Evolutionary conservation across 2,113 vertebrate genomes (phyloP), one percentile per base, ranked within the genome.

Genomic region (Jaculus jaculus): DNA sequence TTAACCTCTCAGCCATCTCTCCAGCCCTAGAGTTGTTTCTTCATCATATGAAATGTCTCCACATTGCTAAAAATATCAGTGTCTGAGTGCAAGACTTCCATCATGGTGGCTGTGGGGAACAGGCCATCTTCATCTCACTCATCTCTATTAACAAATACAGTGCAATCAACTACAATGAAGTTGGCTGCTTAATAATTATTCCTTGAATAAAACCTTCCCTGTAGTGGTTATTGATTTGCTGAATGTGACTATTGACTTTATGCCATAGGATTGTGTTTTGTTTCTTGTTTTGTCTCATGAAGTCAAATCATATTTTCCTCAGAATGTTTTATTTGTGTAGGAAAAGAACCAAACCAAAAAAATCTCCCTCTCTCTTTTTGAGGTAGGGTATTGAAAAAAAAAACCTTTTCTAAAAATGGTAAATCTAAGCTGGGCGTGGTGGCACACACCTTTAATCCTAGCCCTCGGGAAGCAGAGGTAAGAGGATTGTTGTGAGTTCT

Each of bases 291-390:
- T 69, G 32, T 89, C 30, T 88, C 20, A 47, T 21, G 66, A 65
- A 90, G 17, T 71, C 15, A 89, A 93, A 90, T n/a, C 7, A 32
- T 24, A 84, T 89, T 85, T 84, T 78, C 89, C 79, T 90, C 58
- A 69, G 42, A 18, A 63, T 87, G 42, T 86, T 95, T 93, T 72
- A 32, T 74, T 82, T 94, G 32, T 71, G 34, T 63, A 10, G 17
- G 7, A 66, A 81, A 75, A 24, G 17, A 65, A 63, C 42, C 92
- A 91, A 87, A 69, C 61, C 20, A 21, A 47, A 47, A 47, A 47
- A 47, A 47, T 47, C 42, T 47, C 42, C 8, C 42, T 47, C 42
- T 47, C 42, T 47, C 42, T 47, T 47, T 47, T 47, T 47, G 42
- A 47, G 42, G 42, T 47, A 47, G 42, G 42, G 42, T 47, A 47